Conservation (phyloP, 1,140 invertebrate species). For the Diuraphis noxia region DNA sequence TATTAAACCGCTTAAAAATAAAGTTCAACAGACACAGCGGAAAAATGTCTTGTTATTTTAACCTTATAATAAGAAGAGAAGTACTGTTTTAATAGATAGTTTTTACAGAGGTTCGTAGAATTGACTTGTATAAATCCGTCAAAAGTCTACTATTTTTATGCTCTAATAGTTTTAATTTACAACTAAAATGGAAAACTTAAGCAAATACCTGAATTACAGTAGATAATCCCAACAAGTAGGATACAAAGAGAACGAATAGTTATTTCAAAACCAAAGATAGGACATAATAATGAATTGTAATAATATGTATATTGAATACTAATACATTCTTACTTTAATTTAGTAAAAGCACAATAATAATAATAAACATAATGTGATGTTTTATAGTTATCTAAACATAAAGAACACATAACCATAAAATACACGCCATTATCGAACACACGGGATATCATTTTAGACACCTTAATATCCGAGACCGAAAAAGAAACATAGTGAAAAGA, state of each 20-base stretch:
- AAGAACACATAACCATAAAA: too few species aligned
- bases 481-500: too few species aligned
- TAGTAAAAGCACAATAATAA: not conserved
- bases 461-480: too few species aligned
- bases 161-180: not conserved
- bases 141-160: not conserved
- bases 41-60: not conserved
- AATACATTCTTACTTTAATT: too few species aligned
- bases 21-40: not conserved
- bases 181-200: not conserved
- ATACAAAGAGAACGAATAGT: not conserved
- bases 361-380: too few species aligned
- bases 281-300: too few species aligned
- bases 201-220: not conserved
- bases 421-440: too few species aligned
- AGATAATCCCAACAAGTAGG: not conserved
- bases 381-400: too few species aligned
- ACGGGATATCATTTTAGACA: too few species aligned
- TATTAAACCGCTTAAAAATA: not conserved
- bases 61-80: not conserved
- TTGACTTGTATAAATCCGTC: not conserved
- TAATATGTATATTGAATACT: too few species aligned
- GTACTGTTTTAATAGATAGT: not conserved
- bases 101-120: not conserved
- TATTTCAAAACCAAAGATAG: not conserved